A percentile compares a stretch with the other conserved stretches of the same genome.
Conservation (phyloP, 2,888 invertebrate genomes). For the Dynastes hyllus region DNA sequence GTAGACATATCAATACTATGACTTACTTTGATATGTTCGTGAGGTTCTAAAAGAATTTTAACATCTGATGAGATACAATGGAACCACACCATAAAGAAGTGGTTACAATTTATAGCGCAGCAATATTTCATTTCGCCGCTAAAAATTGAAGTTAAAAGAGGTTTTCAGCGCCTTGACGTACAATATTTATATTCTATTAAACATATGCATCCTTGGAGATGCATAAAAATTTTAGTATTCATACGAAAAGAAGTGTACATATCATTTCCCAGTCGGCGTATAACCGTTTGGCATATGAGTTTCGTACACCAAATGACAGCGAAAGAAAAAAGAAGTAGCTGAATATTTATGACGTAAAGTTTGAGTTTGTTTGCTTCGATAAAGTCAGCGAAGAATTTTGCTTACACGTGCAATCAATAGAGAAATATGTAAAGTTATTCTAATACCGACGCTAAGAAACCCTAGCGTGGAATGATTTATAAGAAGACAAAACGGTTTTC, state of each 20-base stretch:
- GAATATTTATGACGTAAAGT: constrained; percentile 51
- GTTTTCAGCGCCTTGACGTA: constrained; percentile 18
- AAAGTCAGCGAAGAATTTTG: constrained; percentile 29
- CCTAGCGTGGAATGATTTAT: constrained; percentile 7
- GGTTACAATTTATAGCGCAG: neutral
- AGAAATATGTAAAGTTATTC: constrained; percentile 39
- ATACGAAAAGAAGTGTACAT: constrained; percentile 41
- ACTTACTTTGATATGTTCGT: no score
- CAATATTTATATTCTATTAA: constrained; percentile 45
- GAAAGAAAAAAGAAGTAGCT: constrained; percentile 34
- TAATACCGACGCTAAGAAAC: constrained; percentile 3
- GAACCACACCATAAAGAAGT: no score
- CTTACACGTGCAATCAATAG: constrained; percentile 36
- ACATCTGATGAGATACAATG: no score
- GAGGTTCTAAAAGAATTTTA: no score
- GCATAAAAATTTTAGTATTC: constrained; percentile 54
- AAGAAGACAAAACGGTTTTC: neutral
- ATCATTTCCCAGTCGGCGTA: constrained; percentile 33
- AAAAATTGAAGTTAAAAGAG: constrained; percentile 31
- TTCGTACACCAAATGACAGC: constrained; percentile 21
- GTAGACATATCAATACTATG: no score
- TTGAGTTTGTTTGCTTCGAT: constrained; percentile 38
- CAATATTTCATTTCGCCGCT: constrained; percentile 20
- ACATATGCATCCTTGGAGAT: constrained; percentile 53
- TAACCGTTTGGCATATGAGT: constrained; percentile 36